A percentile compares a stretch with the other conserved stretches of the same genome.
Evolutionary conservation across 2,797 vertebrate genomes (phyloP).

Genomic region (Ambastaia sidthimunki): DNA sequence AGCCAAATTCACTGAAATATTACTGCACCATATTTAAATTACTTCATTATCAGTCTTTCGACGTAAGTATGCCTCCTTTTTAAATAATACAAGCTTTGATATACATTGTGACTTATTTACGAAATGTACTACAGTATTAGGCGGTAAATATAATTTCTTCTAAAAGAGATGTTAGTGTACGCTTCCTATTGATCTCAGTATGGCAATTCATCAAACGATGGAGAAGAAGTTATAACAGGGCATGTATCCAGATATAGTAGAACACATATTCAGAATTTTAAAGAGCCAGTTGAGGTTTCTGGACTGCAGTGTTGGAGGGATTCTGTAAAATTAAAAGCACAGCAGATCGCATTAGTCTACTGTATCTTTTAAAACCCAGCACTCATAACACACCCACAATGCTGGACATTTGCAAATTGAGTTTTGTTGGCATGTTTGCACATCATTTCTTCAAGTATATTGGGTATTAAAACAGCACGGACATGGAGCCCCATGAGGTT

Average conservation of each 20-base stretch:
- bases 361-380: not conserved
- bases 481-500: not conserved
- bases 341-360: too few relatives aligned
- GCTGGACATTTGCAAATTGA: not conserved
- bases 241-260: not conserved
- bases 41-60: not conserved
- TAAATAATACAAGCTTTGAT: not conserved
- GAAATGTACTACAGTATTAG: not conserved
- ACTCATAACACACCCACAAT: not conserved
- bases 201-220: not conserved
- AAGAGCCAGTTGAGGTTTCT: not conserved
- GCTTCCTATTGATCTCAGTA: not conserved
- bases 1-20: not conserved
- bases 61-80: not conserved
- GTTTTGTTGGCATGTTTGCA: not conserved
- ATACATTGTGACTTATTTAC: not conserved
- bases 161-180: not conserved
- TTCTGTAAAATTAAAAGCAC: not conserved
- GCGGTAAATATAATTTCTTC: not conserved
- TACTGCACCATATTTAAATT: not conserved
- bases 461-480: not conserved
- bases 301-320: not conserved
- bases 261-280: not conserved
- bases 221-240: not conserved
- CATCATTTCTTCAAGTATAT: not conserved